These are phyloP conservation scores for Rhingia rostrata DNA, from an alignment of 2,888 invertebrate species.

Conservation along the genomic window DNA sequence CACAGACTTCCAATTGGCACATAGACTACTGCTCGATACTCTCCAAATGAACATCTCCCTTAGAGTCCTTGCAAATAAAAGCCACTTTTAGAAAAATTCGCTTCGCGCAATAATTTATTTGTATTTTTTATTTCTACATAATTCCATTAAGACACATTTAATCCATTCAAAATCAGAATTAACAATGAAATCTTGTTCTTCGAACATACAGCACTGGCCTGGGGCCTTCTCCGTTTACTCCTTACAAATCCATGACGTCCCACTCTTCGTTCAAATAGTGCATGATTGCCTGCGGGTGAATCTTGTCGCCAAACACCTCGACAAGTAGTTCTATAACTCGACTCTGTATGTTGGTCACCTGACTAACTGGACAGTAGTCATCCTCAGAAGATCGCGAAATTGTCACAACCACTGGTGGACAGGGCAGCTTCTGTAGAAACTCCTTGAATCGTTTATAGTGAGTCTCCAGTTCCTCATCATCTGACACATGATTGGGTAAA, in stretches of 20 bases:
- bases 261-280: constrained; percentile 81
- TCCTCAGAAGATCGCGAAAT: constrained; percentile 93
- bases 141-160: constrained; percentile 56
- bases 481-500: constrained; percentile 92
- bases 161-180: constrained; percentile 57
- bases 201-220: constrained; percentile 11
- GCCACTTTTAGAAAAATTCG: constrained; percentile 11
- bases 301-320: constrained; percentile 79
- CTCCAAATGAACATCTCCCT: background rate
- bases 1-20: too few relatives aligned
- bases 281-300: constrained; percentile 80
- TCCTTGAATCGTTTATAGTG: constrained; percentile 85
- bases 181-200: constrained; percentile 36
- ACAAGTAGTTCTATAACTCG: constrained; percentile 86
- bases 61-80: background rate
- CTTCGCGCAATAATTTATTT: constrained; percentile 41
- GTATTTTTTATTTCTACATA: constrained; percentile 19
- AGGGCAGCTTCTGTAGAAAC: constrained; percentile 85
- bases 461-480: constrained; percentile 86
- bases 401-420: constrained; percentile 88
- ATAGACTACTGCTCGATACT: background rate
- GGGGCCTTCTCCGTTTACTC: background rate
- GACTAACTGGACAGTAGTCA: constrained; percentile 93
- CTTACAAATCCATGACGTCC: constrained; percentile 81
- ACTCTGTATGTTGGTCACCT: constrained; percentile 91